Evolutionary conservation across 2,888 invertebrate genomes (phyloP), one percentile per base, ranked within the genome.

Genomic region (Conus canariensis): DNA sequence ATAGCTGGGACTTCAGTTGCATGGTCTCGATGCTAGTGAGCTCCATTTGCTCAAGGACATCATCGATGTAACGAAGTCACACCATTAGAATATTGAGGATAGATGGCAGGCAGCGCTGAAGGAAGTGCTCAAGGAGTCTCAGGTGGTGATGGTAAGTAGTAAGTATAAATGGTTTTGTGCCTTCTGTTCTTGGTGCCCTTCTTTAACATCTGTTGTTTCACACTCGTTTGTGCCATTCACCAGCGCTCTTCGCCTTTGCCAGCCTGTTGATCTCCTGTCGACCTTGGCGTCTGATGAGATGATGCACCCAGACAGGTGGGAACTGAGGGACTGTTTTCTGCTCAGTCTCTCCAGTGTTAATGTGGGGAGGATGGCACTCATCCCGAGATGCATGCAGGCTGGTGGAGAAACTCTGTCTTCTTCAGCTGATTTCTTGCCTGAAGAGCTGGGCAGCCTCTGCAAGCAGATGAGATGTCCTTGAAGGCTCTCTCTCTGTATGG

Each of bases 221-320:
- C 85, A 90, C 82, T 30, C 85, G 60, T 45, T 45, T 45, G 45
- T 45, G 45, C 30, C 85, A 85, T n/a, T 77, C 5, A 19, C 90
- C 56, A 22, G 88, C n/a, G 16, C 77, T 60, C 56, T 82, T 88
- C 60, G 70, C 83, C 80, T 70, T 22, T 14, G 70, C n/a, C 70
- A 70, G 19, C 8, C 70, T 70, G 70, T 22, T 70, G 70, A 45
- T 45, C 82, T 82, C 45, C 12, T 4, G 30, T 80, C 14, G 45
- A 80, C 45, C 14, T 80, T 80, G 80, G 45, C 80, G 45, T 80
- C 25, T 10, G 45, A 80, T 45, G 3, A 4, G 45, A 45, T 45
- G 45, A 45, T 45, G 45, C 3, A 4, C 45, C 45, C 45, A 45
- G 19, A 22, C 30, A 80, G 80, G 30, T 80, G 45, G 45, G 30